Conservation (phyloP, 2,113 vertebrate genomes). For the Phyllopteryx taeniolatus region DNA sequence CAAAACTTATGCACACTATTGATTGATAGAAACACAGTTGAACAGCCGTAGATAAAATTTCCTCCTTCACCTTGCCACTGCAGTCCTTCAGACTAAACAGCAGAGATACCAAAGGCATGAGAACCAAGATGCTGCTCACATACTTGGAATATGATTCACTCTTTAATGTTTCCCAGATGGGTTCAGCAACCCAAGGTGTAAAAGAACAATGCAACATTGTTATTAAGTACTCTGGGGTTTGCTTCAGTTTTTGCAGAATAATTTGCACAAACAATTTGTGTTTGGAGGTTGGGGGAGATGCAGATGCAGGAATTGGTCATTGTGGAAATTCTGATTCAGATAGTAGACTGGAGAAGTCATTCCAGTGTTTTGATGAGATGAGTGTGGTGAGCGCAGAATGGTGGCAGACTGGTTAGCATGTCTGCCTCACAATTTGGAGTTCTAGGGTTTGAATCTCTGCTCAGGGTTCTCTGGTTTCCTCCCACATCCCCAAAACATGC, state of each 20-base stretch:
- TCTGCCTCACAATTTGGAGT: too few relatives aligned
- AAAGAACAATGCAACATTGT: constrained; percentile 32
- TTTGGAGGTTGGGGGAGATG: too few relatives aligned
- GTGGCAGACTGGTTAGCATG: too few relatives aligned
- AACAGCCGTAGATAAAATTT: background rate
- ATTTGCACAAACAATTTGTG: constrained; percentile 13
- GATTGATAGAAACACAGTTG: background rate
- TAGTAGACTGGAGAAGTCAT: too few relatives aligned
- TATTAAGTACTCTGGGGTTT: constrained; percentile 9
- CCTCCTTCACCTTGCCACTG: constrained; percentile 16
- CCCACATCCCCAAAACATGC: too few relatives aligned
- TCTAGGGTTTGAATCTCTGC: too few relatives aligned
- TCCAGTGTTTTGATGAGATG: too few relatives aligned
- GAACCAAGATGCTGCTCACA: constrained; percentile 24
- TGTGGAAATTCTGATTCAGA: too few relatives aligned
- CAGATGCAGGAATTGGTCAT: too few relatives aligned
- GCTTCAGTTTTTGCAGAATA: background rate
- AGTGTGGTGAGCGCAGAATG: too few relatives aligned
- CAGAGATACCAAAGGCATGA: constrained; percentile 9
- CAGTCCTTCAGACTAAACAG: constrained; percentile 32
- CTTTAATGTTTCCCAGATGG: constrained; percentile 50
- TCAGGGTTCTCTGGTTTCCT: too few relatives aligned
- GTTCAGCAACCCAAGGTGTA: constrained; percentile 22
- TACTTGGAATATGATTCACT: constrained; percentile 35
- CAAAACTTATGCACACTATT: background rate